Evolutionary conservation across 64 coral and sea anemone genomes (phyloP).

Genomic region (Montipora cactus): DNA sequence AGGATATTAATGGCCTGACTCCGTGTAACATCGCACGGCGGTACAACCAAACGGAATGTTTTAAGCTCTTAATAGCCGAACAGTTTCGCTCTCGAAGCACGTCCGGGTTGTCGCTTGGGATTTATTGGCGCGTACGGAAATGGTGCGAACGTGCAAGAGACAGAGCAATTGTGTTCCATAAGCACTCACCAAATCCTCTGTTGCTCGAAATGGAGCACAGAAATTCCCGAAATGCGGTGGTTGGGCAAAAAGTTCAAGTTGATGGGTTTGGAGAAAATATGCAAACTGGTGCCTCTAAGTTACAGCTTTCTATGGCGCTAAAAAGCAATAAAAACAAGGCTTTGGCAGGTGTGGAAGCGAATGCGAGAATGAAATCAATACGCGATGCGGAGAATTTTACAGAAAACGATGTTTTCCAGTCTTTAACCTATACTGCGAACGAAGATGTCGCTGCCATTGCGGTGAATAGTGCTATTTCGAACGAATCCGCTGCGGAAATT

Average conservation of each 20-base stretch:
- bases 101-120: conserved; percentile 69
- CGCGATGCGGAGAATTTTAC: conserved; percentile 4
- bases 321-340: conserved; percentile 42
- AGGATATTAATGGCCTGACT: conserved; percentile 83
- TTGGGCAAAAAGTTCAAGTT: conserved; percentile 88
- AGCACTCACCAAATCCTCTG: conserved; percentile 83
- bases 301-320: conserved; percentile 62
- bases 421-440: not conserved
- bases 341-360: not conserved
- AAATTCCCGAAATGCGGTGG: conserved; percentile 74
- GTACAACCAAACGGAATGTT: conserved; percentile 87
- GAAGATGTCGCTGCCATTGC: not conserved
- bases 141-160: conserved; percentile 92
- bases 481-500: not conserved
- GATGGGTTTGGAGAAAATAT: conserved; percentile 91
- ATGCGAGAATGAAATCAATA: conserved; percentile 6
- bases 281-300: conserved; percentile 64
- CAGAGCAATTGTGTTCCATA: conserved; percentile 81
- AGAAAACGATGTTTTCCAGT: not conserved
- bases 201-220: conserved; percentile 91
- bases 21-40: conserved; percentile 89
- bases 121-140: conserved; percentile 84
- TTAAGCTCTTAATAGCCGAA: conserved; percentile 91
- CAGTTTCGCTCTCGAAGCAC: conserved; percentile 93
- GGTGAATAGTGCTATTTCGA: not conserved